Evolutionary conservation across 2,888 invertebrate species (phyloP).

Genomic region (Cephus runcator): DNA sequence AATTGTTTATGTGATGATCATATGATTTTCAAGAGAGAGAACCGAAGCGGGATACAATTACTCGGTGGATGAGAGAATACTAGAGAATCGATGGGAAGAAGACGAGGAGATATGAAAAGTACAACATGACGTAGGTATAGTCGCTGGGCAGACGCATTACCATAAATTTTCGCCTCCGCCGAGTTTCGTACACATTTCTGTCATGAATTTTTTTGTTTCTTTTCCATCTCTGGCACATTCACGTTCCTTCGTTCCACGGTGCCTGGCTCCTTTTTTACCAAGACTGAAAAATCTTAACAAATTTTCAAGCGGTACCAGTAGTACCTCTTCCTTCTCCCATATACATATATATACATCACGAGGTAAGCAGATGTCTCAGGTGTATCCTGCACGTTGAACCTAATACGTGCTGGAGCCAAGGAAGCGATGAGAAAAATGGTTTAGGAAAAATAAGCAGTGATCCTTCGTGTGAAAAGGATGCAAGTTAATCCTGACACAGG

Average conservation of each 20-base stretch:
- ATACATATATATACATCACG: neutral
- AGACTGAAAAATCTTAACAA: slow-evolving; percentile 19
- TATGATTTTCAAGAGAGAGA: neutral
- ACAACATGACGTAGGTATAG: neutral
- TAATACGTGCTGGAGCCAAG: neutral
- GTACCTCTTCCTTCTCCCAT: neutral
- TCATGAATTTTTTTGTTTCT: slow-evolving; percentile 20
- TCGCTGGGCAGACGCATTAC: slow-evolving; percentile 17
- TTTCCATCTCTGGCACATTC: slow-evolving; percentile 15
- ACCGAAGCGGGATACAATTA: neutral
- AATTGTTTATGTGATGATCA: neutral
- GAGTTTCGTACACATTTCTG: slow-evolving; percentile 12
- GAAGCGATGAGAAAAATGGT: neutral
- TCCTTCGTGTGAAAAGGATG: neutral
- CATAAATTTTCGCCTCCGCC: slow-evolving; percentile 16
- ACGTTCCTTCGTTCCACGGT: slow-evolving; percentile 4
- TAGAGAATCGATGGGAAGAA: neutral
- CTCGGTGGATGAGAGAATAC: neutral
- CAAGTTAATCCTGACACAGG: neutral
- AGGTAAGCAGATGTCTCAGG: neutral
- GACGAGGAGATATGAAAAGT: neutral
- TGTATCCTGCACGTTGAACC: neutral
- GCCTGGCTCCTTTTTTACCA: neutral
- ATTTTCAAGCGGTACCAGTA: slow-evolving; percentile 6
- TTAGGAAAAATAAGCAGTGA: neutral